phyloP scores from a whole-genome alignment of 37 sponge, comb jelly and placozoan genomes.

The Mnemiopsis leidyi region DNA sequence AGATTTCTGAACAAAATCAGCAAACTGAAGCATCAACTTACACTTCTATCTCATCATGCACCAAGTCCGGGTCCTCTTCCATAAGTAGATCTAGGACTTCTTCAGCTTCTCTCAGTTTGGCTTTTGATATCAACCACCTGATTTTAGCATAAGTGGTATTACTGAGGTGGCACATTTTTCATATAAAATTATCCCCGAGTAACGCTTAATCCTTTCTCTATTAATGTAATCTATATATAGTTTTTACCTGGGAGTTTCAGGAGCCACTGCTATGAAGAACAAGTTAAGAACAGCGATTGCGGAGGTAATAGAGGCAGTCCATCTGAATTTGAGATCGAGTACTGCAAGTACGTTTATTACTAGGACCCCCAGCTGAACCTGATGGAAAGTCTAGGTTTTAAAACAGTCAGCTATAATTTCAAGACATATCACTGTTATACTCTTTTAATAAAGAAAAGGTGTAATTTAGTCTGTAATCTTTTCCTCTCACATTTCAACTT shows the following conservation, averaged over 20 bases:
- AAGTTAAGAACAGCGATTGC: background rate
- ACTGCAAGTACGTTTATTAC: slow-evolving; percentile 4
- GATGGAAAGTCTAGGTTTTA: background rate
- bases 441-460: no score
- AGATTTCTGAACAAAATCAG: no score
- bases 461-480: no score
- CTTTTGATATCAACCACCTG: slow-evolving; percentile 33
- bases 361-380: slow-evolving; percentile 19
- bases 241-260: slow-evolving; percentile 36
- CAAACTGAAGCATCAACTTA: background rate
- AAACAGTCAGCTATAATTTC: background rate
- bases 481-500: no score
- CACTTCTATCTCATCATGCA: background rate
- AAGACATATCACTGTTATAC: background rate
- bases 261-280: background rate
- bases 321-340: background rate
- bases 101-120: background rate
- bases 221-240: no score
- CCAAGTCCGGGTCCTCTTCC: background rate
- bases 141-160: no score
- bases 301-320: background rate
- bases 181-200: no score
- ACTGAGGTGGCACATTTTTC: no score
- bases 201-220: no score
- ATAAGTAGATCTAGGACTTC: background rate